Percentiles rank a stretch among this genome's conserved stretches.
Conservation (phyloP, 2,113 vertebrate genomes). For the Strigops habroptila region DNA sequence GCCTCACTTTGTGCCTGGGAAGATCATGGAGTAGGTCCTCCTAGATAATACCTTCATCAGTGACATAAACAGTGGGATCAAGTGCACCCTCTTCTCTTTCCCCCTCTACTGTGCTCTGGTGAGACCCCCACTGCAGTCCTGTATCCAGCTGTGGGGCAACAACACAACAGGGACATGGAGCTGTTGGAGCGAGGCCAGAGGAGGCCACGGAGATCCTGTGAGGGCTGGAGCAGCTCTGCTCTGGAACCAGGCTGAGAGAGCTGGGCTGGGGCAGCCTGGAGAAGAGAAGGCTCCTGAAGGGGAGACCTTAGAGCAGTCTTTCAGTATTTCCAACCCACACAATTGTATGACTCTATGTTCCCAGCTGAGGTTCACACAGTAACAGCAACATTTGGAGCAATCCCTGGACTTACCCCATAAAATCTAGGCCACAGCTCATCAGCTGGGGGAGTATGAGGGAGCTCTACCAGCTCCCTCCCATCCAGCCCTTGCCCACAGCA, state of each 20-base stretch:
- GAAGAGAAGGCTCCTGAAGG: not conserved
- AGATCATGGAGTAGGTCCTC: not conserved
- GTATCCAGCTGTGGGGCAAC: not conserved
- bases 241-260: not conserved
- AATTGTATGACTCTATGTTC: not conserved
- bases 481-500: not conserved
- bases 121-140: not conserved
- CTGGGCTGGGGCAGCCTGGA: not conserved
- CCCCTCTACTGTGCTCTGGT: not conserved
- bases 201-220: not conserved
- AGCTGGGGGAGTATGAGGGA: not conserved
- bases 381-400: not conserved
- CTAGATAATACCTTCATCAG: not conserved
- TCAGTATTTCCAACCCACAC: not conserved
- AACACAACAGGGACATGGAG: not conserved
- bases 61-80: not conserved
- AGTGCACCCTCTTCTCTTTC: not conserved
- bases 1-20: not conserved
- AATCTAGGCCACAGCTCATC: rapidly evolving
- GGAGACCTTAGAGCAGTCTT: not conserved
- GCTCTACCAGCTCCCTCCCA: not conserved
- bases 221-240: not conserved
- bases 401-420: not conserved
- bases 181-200: not conserved
- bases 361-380: not conserved